A percentile compares a stretch with the other conserved stretches of the same genome.
These are phyloP conservation scores for Stenodema calcarata DNA, from an alignment of 2,888 invertebrate species.

Conservation along the genomic window DNA sequence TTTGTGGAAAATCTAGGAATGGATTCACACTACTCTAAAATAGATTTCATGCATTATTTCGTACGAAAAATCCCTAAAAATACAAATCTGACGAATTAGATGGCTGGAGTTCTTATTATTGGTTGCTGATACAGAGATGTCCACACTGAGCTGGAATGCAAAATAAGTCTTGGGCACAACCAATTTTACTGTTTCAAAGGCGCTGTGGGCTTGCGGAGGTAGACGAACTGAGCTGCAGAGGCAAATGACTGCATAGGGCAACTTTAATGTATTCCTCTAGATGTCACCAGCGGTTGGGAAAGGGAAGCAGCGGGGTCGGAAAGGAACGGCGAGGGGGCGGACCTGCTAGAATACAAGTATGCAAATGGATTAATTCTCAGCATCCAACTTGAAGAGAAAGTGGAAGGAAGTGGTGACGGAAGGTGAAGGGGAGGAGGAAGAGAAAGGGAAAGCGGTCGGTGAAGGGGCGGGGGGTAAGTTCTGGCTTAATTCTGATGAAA, in stretches of 20 bases:
- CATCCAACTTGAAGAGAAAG: slow-evolving; percentile 43
- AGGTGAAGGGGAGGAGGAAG: neutral
- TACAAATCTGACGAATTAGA: no score
- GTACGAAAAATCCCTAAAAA: no score
- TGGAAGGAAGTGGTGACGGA: neutral
- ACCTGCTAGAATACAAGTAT: slow-evolving; percentile 46
- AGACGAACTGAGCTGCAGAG: slow-evolving; percentile 15
- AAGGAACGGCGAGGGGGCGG: neutral
- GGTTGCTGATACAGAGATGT: neutral
- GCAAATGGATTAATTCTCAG: slow-evolving; percentile 50
- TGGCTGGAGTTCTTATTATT: no score
- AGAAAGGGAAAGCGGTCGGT: neutral
- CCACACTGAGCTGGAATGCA: neutral
- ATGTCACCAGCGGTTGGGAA: slow-evolving; percentile 9
- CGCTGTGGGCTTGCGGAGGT: neutral
- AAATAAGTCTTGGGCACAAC: neutral
- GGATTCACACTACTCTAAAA: no score
- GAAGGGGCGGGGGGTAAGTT: slow-evolving; percentile 13
- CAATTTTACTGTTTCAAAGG: neutral
- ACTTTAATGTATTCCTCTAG: slow-evolving; percentile 43
- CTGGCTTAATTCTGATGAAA: slow-evolving; percentile 50
- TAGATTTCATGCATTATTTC: no score
- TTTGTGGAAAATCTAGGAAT: no score
- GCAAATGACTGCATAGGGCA: slow-evolving; percentile 6
- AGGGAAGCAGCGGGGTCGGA: neutral